phyloP scores from a whole-genome alignment of 1,140 invertebrate genomes.

The Lethocerus indicus region DNA sequence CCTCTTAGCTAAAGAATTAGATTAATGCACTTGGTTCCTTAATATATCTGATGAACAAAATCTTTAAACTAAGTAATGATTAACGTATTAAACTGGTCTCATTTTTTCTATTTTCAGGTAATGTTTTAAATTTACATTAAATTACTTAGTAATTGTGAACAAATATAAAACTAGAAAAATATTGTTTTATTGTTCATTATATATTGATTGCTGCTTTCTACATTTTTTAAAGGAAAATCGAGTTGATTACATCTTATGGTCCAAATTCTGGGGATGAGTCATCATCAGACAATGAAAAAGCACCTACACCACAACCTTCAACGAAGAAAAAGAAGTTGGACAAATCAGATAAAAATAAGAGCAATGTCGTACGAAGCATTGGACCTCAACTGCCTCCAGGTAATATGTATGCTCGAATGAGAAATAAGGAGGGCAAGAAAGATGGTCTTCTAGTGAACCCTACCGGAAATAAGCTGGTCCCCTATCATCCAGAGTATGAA shows the following conservation, averaged over 20 bases:
- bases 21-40: no score
- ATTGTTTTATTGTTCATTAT: no score
- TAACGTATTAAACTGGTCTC: no score
- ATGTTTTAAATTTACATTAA: no score
- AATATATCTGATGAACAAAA: no score
- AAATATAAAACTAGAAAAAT: no score
- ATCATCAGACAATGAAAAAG: slow-evolving; percentile 10
- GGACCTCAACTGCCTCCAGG: neutral
- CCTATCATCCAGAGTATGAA: slow-evolving; percentile 5
- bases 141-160: no score
- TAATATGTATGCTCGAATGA: no score
- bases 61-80: no score
- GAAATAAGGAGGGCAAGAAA: neutral
- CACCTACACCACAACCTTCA: neutral
- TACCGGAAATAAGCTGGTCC: neutral
- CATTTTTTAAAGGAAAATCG: slow-evolving; percentile 32
- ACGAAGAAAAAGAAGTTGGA: slow-evolving; percentile 10
- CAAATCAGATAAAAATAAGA: neutral
- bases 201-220: slow-evolving; percentile 8
- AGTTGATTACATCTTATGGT: slow-evolving; percentile 39
- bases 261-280: slow-evolving; percentile 19
- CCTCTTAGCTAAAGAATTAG: no score
- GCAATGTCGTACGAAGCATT: neutral
- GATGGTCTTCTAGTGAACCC: neutral
- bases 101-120: no score